Percentiles rank a stretch among this genome's conserved stretches.
phyloP scores from a whole-genome alignment of 2,797 vertebrate species.

The Lutjanus campechanus region DNA sequence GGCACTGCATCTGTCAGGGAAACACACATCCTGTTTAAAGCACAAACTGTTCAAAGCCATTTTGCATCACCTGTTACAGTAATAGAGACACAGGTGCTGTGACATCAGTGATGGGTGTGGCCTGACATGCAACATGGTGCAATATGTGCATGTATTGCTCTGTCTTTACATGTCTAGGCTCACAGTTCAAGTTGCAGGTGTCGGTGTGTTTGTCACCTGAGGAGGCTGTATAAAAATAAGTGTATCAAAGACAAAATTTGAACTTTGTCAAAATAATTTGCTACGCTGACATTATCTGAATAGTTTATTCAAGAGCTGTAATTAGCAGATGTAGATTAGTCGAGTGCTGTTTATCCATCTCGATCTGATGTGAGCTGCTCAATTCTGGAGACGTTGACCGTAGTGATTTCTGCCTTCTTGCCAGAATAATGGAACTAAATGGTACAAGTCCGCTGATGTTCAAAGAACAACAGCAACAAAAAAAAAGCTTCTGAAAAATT shows the following conservation, averaged over 20 bases:
- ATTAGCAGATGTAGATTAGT: neutral
- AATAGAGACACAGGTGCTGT: neutral
- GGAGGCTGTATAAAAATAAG: no score
- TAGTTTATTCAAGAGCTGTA: neutral
- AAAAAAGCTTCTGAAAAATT: no score
- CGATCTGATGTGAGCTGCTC: no score
- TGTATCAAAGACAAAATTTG: neutral
- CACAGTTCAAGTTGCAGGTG: neutral
- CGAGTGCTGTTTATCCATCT: no score
- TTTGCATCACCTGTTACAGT: no score
- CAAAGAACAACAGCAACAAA: no score
- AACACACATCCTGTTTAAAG: no score
- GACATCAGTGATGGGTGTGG: neutral
- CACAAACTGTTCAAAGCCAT: no score
- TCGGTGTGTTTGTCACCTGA: neutral
- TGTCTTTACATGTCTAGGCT: neutral
- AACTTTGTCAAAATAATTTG: neutral
- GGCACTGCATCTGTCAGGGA: slow-evolving; percentile 61
- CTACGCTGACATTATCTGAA: neutral
- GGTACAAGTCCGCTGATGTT: no score
- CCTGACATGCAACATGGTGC: neutral
- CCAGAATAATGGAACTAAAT: no score
- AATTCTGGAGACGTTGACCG: no score
- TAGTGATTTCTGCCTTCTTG: no score
- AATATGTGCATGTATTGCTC: neutral